These are phyloP conservation scores for Hyperoplus immaculatus DNA, from an alignment of 2,797 vertebrate genomes.

Conservation along the genomic window DNA sequence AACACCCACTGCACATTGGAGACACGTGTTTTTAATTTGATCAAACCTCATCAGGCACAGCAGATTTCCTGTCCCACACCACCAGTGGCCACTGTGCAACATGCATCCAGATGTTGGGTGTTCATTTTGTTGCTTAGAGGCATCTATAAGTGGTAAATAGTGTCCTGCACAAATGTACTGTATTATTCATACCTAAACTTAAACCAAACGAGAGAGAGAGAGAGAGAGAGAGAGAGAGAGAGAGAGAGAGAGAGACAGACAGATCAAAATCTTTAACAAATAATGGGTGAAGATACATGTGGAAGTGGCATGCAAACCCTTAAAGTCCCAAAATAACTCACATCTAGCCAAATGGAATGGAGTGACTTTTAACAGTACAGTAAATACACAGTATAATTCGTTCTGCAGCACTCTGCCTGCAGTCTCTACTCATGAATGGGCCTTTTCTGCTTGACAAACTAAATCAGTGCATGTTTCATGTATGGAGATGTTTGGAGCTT, in stretches of 20 bases:
- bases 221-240: neutral
- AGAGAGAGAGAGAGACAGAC: too few relatives aligned
- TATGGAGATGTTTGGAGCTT: conserved; percentile 46
- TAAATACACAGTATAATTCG: conserved; percentile 34
- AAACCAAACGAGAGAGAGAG: neutral
- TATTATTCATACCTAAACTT: neutral
- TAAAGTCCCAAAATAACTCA: conserved; percentile 31
- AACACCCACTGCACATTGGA: conserved; percentile 1
- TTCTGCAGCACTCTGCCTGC: conserved; percentile 35
- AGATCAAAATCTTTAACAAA: conserved; percentile 18
- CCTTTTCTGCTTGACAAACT: conserved; percentile 24
- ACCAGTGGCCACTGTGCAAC: neutral
- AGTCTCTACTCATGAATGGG: conserved; percentile 35
- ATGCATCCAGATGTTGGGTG: conserved; percentile 41
- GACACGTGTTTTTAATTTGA: conserved; percentile 36
- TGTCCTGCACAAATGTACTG: neutral
- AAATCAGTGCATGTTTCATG: conserved; percentile 39
- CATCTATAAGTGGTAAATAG: neutral
- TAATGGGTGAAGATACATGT: conserved; percentile 31
- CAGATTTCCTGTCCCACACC: conserved; percentile 52
- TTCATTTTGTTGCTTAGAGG: conserved; percentile 5
- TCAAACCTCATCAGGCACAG: conserved; percentile 19
- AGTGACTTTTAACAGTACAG: conserved; percentile 49
- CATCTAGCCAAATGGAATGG: conserved; percentile 38
- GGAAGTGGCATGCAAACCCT: conserved; percentile 41